Base-by-base conservation (phyloP, 2,797 vertebrate species). In the Paguma larvata region DNA sequence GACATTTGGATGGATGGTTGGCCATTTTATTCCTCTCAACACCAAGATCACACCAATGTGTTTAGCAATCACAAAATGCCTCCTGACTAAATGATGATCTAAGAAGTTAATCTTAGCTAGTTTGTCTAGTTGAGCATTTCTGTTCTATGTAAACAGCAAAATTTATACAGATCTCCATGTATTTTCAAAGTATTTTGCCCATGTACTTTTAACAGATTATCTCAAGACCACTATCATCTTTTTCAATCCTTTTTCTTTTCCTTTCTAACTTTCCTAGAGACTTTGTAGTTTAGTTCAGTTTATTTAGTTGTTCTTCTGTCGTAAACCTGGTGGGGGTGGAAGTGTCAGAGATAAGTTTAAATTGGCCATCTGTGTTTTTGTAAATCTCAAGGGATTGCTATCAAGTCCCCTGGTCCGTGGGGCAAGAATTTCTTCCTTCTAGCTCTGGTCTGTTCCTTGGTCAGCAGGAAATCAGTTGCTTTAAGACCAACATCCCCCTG, bases 391-490 rank as follows among this genome's bases (percentile, higher is more conserved):
- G n/a, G 44, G 88, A 72, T 78, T 92, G 27, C 38, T 48, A 8
- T 46, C 38, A 91, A 82, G 38, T 59, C n/a, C 19, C 25, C 21
- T 44, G 7, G 34, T 79, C 13, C 25, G 3, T 32, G 34, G 25
- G 68, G 44, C 53, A 77, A 41, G 18, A 62, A 38, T 88, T 85
- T 73, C 27, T 85, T 85, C 16, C 53, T 82, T 59, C 38, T 34
- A 48, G 16, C 77, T 82, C 48, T 83, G 73, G 46, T 79, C 38
- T 83, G 92, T 93, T 75, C 68, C 46, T 19, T 89, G 32, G 41
- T 75, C 48, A 92, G 25, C 41, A 96, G 68, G 70, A 96, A 95
- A 79, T 92, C n/a, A 25, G 5, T 91, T 95, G 38, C 38, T 94
- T 85, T 88, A 86, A 75, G 72, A 85, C 62, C 9, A 27, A 13